Conservation (phyloP, 2,113 vertebrate genomes). For the Leptobrachium ailaonicum region DNA sequence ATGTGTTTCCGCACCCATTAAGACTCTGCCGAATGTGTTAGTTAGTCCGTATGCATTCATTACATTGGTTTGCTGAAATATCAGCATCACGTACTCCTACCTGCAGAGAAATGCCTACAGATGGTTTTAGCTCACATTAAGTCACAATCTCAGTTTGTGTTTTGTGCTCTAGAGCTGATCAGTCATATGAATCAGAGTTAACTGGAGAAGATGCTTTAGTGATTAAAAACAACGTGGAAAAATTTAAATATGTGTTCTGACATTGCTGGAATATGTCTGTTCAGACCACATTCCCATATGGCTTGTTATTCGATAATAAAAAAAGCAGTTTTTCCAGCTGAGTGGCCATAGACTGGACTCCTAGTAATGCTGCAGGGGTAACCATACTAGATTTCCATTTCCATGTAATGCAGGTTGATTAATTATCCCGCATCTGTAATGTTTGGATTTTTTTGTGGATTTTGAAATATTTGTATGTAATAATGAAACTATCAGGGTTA, state of each 20-base stretch:
- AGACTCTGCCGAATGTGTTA: conserved; percentile 33
- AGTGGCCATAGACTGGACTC: too few species aligned
- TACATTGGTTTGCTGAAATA: conserved; percentile 29
- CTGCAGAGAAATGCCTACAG: conserved; percentile 25
- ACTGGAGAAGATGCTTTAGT: neutral
- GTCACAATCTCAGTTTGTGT: neutral
- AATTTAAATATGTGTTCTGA: too few species aligned
- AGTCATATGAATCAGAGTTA: neutral
- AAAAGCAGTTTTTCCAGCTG: too few species aligned
- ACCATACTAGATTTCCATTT: too few species aligned
- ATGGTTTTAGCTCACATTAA: conserved; percentile 23
- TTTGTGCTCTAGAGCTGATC: neutral
- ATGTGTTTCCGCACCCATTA: conserved; percentile 49
- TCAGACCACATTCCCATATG: too few species aligned
- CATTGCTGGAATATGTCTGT: neutral
- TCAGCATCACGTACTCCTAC: conserved; percentile 15
- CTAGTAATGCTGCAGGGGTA: too few species aligned
- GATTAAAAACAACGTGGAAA: neutral
- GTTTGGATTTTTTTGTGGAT: too few species aligned
- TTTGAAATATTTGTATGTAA: too few species aligned
- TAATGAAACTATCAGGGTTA: too few species aligned
- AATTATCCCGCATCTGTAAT: too few species aligned
- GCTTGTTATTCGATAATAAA: too few species aligned
- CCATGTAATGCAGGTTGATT: too few species aligned
- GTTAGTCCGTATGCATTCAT: conserved; percentile 39